These are phyloP conservation scores for Leptatherina wallacei DNA, from an alignment of 2,797 vertebrate genomes.

Conservation along the genomic window DNA sequence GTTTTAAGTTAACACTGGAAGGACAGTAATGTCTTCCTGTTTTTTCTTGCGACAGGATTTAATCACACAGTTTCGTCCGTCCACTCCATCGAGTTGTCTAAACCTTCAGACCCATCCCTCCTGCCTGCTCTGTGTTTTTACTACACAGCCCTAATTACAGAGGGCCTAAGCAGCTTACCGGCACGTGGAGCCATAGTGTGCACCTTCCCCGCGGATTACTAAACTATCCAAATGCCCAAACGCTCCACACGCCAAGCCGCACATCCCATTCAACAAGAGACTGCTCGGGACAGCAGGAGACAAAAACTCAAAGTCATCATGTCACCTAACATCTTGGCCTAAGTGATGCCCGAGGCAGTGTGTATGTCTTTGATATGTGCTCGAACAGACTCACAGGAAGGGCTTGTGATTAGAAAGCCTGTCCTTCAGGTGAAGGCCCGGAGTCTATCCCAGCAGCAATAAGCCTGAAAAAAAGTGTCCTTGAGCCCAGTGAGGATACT, in stretches of 20 bases:
- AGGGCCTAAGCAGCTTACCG: constrained; percentile 77
- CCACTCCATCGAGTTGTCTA: constrained; percentile 21
- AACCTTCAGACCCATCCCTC: constrained; percentile 34
- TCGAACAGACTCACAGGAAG: constrained; percentile 38
- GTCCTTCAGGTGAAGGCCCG: constrained; percentile 38
- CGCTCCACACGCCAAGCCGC: constrained; percentile 41
- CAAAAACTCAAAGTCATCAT: constrained; percentile 40
- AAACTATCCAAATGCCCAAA: constrained; percentile 47
- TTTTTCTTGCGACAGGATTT: constrained; percentile 8
- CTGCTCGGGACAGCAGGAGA: constrained; percentile 24
- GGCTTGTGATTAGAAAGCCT: constrained; percentile 40
- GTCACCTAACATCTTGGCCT: constrained; percentile 33
- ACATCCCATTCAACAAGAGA: constrained; percentile 57
- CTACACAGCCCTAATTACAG: constrained; percentile 79
- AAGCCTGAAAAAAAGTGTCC: constrained; percentile 42
- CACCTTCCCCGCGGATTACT: constrained; percentile 77
- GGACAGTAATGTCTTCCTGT: constrained; percentile 11
- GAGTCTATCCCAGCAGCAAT: constrained; percentile 40
- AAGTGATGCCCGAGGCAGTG: constrained; percentile 31
- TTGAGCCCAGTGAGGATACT: constrained; percentile 41
- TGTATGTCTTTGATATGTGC: constrained; percentile 11
- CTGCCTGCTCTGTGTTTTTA: constrained; percentile 71
- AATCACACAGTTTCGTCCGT: constrained; percentile 13
- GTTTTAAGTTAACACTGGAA: neutral
- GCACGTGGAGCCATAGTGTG: constrained; percentile 78